Evolutionary conservation across 2,888 invertebrate species (phyloP), one percentile per base, ranked within the genome.

Genomic region (Sphinx pinastri): DNA sequence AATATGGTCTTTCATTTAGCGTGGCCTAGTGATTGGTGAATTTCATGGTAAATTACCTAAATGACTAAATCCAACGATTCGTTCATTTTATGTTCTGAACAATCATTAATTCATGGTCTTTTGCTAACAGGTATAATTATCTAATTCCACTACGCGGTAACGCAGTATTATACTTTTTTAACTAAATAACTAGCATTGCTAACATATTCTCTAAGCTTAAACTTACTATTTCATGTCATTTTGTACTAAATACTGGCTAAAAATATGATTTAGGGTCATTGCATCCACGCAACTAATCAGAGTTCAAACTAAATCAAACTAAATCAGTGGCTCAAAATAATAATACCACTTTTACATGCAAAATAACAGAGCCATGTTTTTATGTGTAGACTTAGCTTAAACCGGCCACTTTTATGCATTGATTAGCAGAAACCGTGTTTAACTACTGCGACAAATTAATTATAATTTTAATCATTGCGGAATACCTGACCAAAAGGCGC

Each of bases 401-500:
- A 19, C 55, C 19, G 6, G 19, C 12, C 13, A 16, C 12, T 58
- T 58, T 14, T 25, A 13, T 63, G 47, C 12, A 47, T 7, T 70
- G 71, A 69, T 72, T 19, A 13, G 47, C 19, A 63, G 19, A 63
- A 63, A 49, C 49, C 47, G 47, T 63, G 16, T 25, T 13, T 0
- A 19, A 19, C 63, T 63, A 63, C 63, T 19, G 25, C 49, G 19
- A 47, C 10, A 47, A 19, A 11, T 63, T 12, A 12, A 49, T 75
- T 74, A 70, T 73, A 58, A 68, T 75, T 49, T 19, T 19, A 55
- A 55, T 55, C 12, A 19, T 63, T 67, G 45, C 51, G 55, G 89
- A 63, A 92, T 95, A 97, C 97, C 96, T 97, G 97, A 93, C 97
- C 97, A 77, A 97, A 95, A 77, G 97, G 97, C 76, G 97, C 96